Base-by-base conservation (phyloP, 2,113 vertebrate species). In the Peromyscus polionotus region DNA sequence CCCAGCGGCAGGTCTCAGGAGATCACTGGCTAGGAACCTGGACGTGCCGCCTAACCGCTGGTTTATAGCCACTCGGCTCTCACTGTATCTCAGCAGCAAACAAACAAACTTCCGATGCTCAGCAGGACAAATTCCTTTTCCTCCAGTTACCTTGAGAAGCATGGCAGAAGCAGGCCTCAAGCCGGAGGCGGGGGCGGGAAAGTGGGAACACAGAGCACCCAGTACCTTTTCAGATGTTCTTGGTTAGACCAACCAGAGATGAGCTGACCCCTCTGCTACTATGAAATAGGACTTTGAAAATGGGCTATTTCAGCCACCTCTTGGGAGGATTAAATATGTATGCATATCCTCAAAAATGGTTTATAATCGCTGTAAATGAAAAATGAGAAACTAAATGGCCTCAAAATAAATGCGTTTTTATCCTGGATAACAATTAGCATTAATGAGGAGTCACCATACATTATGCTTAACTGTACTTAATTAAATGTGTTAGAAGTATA, bases 371-470 rank as follows among this genome's bases (percentile, higher is more conserved):
- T 88, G 73, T 39, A 36, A n/a, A 24, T 96, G 95, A 97, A 96
- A 97, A 95, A 97, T 59, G 92, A 81, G 90, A 91, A 59, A 54
- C 81, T 91, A 88, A 96, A 89, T 33, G 94, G 95, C 88, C 95
- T 95, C 90, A 92, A 96, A 97, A 96, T 93, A 94, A 95, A 97
- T 81, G 92, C 36, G 12, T 36, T 89, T 96, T 94, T 95, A 94
- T 90, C 87, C 63, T 28, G 94, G 65, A 39, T 96, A 96, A 96
- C 88, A 98, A 93, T 96, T 95, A 98, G 76, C 96, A 39, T 59
- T 92, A 95, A 98, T 39, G 95, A 96, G 90, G 76, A 88, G 75
- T 88, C 54, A 42, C 72, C 75, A 77, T 63, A 94, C 67, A 4
- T 88, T 85, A 81, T 1, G 54, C 59, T 2, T 8, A 10, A 63